These are phyloP conservation scores for Sarcophaga rosellei DNA, from an alignment of 2,888 invertebrate species.

Conservation along the genomic window DNA sequence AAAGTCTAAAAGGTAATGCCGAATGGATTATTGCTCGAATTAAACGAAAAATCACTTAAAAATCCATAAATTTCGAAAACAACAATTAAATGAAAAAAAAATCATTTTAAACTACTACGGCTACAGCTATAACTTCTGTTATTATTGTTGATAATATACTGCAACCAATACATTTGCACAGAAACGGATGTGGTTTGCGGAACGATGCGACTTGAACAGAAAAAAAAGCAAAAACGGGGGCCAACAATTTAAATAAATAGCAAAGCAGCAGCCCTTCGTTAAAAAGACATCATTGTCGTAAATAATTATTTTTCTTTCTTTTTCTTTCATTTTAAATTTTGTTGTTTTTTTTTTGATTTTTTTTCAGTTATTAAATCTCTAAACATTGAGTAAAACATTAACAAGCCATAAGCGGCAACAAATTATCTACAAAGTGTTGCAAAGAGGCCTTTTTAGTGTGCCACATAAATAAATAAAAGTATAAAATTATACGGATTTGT, in stretches of 20 bases:
- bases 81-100: conserved; percentile 30
- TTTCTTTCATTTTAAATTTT: not conserved
- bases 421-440: conserved; percentile 68
- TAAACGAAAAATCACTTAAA: conserved; percentile 61
- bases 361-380: not conserved
- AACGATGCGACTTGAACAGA: not conserved
- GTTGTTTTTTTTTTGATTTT: not conserved
- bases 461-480: conserved; percentile 41
- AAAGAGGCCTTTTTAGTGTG: conserved; percentile 54
- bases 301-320: conserved; percentile 49
- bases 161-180: conserved; percentile 48
- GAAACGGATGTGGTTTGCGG: conserved; percentile 59
- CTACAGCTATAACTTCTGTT: not conserved
- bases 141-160: not conserved
- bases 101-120: not conserved
- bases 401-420: conserved; percentile 61
- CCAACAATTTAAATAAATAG: conserved; percentile 17
- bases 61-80: conserved; percentile 53
- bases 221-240: conserved; percentile 5
- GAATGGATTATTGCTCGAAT: conserved; percentile 51
- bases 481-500: conserved; percentile 55
- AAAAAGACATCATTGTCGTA: conserved; percentile 64
- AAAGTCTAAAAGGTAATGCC: conserved; percentile 72
- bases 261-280: conserved; percentile 61
- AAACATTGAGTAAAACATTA: conserved; percentile 44